A percentile compares a stretch with the other conserved stretches of the same genome.
These are phyloP conservation scores for Urosaurus nigricauda DNA, from an alignment of 2,797 vertebrate genomes.

Conservation along the genomic window DNA sequence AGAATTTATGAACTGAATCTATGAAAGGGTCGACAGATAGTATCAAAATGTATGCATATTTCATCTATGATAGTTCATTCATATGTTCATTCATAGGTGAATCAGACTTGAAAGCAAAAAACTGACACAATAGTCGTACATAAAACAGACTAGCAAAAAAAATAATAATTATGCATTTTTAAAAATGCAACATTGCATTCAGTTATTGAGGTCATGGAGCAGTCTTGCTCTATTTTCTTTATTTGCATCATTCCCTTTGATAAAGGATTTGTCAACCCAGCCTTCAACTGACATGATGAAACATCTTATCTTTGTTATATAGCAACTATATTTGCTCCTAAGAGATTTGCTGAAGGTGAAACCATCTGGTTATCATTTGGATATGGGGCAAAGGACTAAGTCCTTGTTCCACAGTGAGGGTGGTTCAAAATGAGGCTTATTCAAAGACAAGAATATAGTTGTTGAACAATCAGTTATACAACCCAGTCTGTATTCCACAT, in stretches of 20 bases:
- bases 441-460: neutral
- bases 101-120: neutral
- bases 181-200: neutral
- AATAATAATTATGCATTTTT: neutral
- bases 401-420: neutral
- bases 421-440: neutral
- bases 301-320: constrained; percentile 39
- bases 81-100: too few species aligned
- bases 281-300: constrained; percentile 22
- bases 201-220: neutral
- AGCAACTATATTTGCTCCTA: constrained; percentile 54
- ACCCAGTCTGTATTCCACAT: neutral
- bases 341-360: constrained; percentile 47
- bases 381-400: constrained; percentile 26
- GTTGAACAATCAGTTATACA: neutral
- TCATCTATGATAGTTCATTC: neutral
- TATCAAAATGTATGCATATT: neutral
- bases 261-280: constrained; percentile 14
- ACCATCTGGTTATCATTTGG: constrained; percentile 33
- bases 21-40: neutral
- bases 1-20: neutral
- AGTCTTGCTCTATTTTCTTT: constrained; percentile 17
- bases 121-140: too few species aligned
- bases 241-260: neutral
- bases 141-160: too few species aligned